These are phyloP conservation scores for Indicator indicator DNA, from an alignment of 2,113 vertebrate genomes.

Conservation along the genomic window DNA sequence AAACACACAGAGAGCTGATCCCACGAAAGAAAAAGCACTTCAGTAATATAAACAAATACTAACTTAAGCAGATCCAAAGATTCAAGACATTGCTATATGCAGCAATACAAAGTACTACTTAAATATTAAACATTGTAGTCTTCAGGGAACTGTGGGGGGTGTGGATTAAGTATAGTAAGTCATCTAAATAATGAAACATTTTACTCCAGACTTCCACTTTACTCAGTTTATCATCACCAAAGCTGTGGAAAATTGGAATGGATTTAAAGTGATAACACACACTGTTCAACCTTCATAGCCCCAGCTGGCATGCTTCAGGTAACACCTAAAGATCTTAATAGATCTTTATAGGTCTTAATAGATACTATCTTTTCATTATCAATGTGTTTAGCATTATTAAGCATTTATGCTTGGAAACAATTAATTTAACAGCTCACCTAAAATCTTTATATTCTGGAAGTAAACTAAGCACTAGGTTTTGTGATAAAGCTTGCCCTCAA, in stretches of 20 bases:
- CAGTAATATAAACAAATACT: not conserved
- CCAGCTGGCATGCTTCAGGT: not conserved
- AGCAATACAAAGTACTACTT: not conserved
- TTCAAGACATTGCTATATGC: not conserved
- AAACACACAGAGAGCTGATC: not conserved
- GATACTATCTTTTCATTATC: not conserved
- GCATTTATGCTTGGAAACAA: not conserved
- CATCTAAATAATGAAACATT: not conserved
- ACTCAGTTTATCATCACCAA: not conserved
- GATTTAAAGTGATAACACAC: not conserved
- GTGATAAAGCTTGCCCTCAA: not conserved
- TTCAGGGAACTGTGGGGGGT: not conserved
- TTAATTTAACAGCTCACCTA: not conserved
- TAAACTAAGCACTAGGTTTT: not conserved
- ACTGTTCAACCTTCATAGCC: not conserved
- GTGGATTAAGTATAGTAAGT: not conserved
- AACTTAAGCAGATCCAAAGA: not conserved
- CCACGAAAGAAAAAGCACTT: not conserved
- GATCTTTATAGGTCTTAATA: no score
- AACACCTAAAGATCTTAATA: not conserved
- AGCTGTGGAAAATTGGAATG: not conserved
- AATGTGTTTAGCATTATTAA: not conserved
- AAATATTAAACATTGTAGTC: not conserved
- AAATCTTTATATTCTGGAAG: not conserved
- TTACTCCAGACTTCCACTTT: not conserved